Evolutionary conservation across 2,888 invertebrate genomes (phyloP).

Genomic region (Mesorhabditis sp.): DNA sequence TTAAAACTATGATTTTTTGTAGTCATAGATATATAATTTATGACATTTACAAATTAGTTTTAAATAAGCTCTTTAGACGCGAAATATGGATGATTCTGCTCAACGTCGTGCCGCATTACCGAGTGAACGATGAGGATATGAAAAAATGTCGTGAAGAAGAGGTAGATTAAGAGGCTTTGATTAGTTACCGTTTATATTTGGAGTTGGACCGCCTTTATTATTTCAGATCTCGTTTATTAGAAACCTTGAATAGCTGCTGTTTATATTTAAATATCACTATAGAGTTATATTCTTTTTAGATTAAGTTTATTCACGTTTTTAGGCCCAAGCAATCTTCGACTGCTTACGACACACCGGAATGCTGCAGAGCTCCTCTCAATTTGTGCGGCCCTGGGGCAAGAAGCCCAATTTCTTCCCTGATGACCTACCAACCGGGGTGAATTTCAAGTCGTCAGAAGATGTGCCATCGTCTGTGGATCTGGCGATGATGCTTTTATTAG

Average conservation of each 20-base stretch:
- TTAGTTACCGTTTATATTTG: too few species aligned
- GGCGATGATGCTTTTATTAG: background rate
- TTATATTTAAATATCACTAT: background rate
- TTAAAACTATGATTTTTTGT: background rate
- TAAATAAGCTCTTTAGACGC: background rate
- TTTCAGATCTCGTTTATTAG: too few species aligned
- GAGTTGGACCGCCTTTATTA: too few species aligned
- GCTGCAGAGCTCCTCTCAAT: background rate
- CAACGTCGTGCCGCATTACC: background rate
- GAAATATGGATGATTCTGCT: background rate
- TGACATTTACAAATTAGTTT: too few species aligned
- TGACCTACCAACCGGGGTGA: too few species aligned
- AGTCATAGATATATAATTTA: too few species aligned
- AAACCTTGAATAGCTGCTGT: too few species aligned
- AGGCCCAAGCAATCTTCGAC: background rate
- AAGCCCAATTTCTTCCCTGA: background rate
- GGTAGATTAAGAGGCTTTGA: background rate
- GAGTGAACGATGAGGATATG: background rate
- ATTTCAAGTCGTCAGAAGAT: background rate
- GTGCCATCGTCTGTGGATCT: background rate
- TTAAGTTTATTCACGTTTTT: background rate
- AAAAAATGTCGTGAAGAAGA: background rate
- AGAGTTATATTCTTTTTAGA: background rate
- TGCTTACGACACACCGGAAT: constrained; percentile 4
- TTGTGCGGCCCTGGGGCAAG: background rate